These are phyloP conservation scores for Villa cingulata DNA, from an alignment of 2,888 invertebrate species.

Conservation along the genomic window DNA sequence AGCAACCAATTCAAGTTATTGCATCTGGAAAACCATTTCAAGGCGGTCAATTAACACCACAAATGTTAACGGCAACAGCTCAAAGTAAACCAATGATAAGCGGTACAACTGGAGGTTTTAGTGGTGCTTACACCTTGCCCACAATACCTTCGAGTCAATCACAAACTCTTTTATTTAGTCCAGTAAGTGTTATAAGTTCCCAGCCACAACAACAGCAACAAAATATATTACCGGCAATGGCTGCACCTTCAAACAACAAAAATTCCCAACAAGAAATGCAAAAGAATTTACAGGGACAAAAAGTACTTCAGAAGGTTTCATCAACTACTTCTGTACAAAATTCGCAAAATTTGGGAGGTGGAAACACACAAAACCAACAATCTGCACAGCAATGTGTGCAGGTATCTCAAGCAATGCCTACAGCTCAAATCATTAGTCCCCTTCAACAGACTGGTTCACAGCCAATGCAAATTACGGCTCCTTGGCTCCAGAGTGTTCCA, in stretches of 20 bases:
- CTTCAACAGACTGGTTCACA: constrained; percentile 53
- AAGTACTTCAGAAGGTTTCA: constrained; percentile 43
- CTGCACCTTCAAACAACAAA: constrained; percentile 23
- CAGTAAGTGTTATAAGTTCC: constrained; percentile 34
- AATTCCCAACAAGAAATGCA: constrained; percentile 24
- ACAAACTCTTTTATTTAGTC: constrained; percentile 65
- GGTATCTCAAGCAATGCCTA: constrained; percentile 57
- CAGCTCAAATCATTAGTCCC: constrained; percentile 59
- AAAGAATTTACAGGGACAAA: constrained; percentile 35
- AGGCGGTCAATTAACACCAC: constrained; percentile 59
- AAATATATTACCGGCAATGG: constrained; percentile 31
- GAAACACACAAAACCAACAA: constrained; percentile 33
- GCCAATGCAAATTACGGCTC: constrained; percentile 60
- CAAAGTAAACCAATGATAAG: constrained; percentile 57
- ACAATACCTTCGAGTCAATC: constrained; percentile 64
- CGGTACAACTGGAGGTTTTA: constrained; percentile 26
- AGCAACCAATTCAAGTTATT: constrained; percentile 51
- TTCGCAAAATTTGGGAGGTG: constrained; percentile 27
- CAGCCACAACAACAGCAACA: constrained; percentile 36
- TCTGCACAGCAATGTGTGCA: constrained; percentile 57
- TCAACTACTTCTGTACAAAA: constrained; percentile 30
- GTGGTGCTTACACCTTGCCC: constrained; percentile 58
- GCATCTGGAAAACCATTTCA: constrained; percentile 74
- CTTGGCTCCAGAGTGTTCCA: constrained; percentile 63
- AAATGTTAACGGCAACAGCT: constrained; percentile 59